phyloP scores from a whole-genome alignment of 2,797 vertebrate species.

The Sciurus carolinensis region DNA sequence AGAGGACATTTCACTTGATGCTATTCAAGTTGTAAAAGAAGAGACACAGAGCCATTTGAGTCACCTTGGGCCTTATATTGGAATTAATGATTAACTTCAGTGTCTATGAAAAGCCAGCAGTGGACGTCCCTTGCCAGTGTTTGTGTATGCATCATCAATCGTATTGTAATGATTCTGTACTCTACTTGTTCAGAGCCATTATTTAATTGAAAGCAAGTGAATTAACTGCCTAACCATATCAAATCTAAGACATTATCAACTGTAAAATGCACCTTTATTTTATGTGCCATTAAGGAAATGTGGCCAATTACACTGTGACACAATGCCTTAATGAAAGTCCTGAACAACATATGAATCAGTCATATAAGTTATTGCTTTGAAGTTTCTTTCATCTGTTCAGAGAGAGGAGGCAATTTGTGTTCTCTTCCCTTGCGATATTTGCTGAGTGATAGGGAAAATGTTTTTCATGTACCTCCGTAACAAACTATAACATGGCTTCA shows the following conservation, averaged over 20 bases:
- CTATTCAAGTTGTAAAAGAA: neutral
- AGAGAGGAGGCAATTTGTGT: slow-evolving; percentile 41
- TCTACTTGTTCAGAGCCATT: slow-evolving; percentile 34
- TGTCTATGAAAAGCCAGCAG: neutral
- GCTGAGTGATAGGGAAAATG: neutral
- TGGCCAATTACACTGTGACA: slow-evolving; percentile 51
- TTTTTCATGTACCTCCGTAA: slow-evolving; percentile 60
- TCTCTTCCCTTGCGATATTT: slow-evolving; percentile 52
- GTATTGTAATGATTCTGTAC: slow-evolving; percentile 39
- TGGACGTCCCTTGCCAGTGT: neutral
- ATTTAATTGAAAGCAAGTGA: slow-evolving; percentile 66
- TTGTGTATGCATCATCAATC: neutral
- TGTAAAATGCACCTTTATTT: slow-evolving; percentile 61
- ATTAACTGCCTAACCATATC: slow-evolving; percentile 22
- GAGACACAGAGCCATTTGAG: neutral
- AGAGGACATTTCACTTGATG: neutral
- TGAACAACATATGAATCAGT: slow-evolving; percentile 39
- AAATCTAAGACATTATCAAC: slow-evolving; percentile 37
- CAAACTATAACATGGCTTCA: slow-evolving; percentile 39
- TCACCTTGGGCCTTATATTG: neutral
- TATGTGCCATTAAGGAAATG: slow-evolving; percentile 4
- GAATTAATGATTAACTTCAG: neutral
- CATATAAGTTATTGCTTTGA: slow-evolving; percentile 48
- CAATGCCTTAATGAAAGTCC: slow-evolving; percentile 12
- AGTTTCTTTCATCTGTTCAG: slow-evolving; percentile 66